A percentile compares a stretch with the other conserved stretches of the same genome.
Evolutionary conservation across 2,888 invertebrate genomes (phyloP).

Genomic region (Parthenolecanium corni): DNA sequence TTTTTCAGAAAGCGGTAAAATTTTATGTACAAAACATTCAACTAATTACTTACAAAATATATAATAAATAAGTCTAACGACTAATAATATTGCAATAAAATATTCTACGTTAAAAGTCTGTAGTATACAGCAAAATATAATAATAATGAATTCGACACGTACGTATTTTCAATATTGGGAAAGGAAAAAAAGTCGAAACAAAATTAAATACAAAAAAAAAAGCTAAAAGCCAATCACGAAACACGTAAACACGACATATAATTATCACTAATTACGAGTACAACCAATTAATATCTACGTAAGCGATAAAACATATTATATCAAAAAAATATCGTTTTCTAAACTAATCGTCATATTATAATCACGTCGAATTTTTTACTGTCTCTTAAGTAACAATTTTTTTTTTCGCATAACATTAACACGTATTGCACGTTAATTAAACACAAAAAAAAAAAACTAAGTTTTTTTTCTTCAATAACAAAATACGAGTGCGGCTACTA

Average conservation of each 20-base stretch:
- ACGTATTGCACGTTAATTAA: neutral
- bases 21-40: conserved; percentile 15
- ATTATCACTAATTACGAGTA: neutral
- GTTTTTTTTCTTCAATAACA: neutral
- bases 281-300: neutral
- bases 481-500: too few relatives aligned
- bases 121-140: neutral
- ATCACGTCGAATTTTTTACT: too few relatives aligned
- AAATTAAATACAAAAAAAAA: too few relatives aligned
- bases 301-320: too few relatives aligned
- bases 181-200: too few relatives aligned
- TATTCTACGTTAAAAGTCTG: neutral
- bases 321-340: too few relatives aligned
- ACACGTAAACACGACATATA: neutral
- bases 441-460: neutral
- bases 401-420: neutral
- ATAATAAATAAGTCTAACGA: neutral
- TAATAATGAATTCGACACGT: neutral
- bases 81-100: neutral
- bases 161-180: too few relatives aligned
- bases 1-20: conserved; percentile 14
- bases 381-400: neutral
- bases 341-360: too few relatives aligned
- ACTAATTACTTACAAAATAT: neutral
- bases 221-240: neutral